Evolutionary conservation across 2,888 invertebrate genomes (phyloP), one percentile per base, ranked within the genome.

Genomic region (Ectropis crepuscularia): DNA sequence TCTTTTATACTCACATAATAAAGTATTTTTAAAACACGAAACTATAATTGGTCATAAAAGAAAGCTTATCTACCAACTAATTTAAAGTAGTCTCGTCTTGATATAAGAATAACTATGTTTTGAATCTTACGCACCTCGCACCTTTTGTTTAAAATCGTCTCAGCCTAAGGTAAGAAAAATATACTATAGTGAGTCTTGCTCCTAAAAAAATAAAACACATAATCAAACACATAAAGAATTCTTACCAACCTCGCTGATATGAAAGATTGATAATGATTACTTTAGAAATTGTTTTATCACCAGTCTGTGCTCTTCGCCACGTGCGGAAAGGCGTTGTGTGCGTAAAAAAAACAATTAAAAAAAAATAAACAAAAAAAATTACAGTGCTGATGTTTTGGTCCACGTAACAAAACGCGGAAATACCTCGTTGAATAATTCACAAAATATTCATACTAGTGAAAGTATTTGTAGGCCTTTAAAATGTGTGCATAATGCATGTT

Each of bases 381-480:
- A 63, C 46, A 37, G 47, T 62, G 41, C 61, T 63, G 54, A 61
- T 61, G 61, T 65, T 71, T 60, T 67, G 71, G 68, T 68, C 60
- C 67, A 65, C 72, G 57, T 64, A 72, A 68, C 64, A 55, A 53
- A 55, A 61, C 50, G 45, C 64, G 67, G 63, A 65, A 71, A 59
- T 28, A 12, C 6, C 6, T 12, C 47, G 42, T 55, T 50, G 28
- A 55, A 37, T 43, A 5, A 55, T 38, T 46, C 39, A 36, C 5
- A 39, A 73, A 63, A 57, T 67, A 66, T 67, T 67, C 60, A 10
- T 53, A 63, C 28, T 58, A 58, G 76, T 71, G 74, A 76, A 74
- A 74, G 74, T 70, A 71, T 71, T 64, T 69, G 70, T 69, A 69
- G 65, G 69, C 51, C 61, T 58, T 59, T 61, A 68, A 59, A 46